Base-by-base conservation (phyloP, 2,888 invertebrate species). In the Meteorus colon region DNA sequence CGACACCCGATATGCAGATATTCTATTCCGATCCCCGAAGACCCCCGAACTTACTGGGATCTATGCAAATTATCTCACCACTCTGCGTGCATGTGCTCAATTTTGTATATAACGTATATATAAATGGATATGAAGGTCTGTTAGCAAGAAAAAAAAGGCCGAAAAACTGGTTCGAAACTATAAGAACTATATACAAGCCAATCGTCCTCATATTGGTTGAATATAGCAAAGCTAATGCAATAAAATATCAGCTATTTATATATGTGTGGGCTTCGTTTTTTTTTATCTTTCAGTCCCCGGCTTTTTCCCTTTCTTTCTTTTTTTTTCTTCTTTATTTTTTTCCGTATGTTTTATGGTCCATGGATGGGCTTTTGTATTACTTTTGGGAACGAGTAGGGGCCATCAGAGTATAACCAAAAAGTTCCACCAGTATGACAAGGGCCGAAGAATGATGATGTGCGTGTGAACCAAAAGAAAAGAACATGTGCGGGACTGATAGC, bases 1-100 rank as follows among this genome's bases (percentile, higher is more conserved):
- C 86, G 88, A 87, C 86, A 89, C 87, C 87, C 88, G 89, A 89
- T 88, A 89, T 87, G 88, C 87, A 87, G 87, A 88, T 88, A 86
- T 82, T 80, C 83, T 78, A 81, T 82, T 75, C 69, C 71, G 74
- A 79, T 74, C 73, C 51, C 65, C 16, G 34, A 24, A 27, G 63
- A 72, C 27, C 8, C n/a, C 19, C 55, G 8, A 19, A 19, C 29
- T 29, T 29, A 45, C 45, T 75, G 77, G 85, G 84, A 86, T 88
- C 85, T 87, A 89, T 89, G 89, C 87, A 88, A 89, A 89, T 88
- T 51, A 73, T 73, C 34, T 31, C 45, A 48, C 41, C n/a, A 14
- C n/a, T n/a, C 2, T 48, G n/a, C n/a, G n/a, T 48, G 48, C n/a
- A 48, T 48, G 41, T 41, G 12, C 41, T 1, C 12, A 8, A 41